Evolutionary conservation across 2,797 vertebrate genomes (phyloP).

Genomic region (Masticophis lateralis): DNA sequence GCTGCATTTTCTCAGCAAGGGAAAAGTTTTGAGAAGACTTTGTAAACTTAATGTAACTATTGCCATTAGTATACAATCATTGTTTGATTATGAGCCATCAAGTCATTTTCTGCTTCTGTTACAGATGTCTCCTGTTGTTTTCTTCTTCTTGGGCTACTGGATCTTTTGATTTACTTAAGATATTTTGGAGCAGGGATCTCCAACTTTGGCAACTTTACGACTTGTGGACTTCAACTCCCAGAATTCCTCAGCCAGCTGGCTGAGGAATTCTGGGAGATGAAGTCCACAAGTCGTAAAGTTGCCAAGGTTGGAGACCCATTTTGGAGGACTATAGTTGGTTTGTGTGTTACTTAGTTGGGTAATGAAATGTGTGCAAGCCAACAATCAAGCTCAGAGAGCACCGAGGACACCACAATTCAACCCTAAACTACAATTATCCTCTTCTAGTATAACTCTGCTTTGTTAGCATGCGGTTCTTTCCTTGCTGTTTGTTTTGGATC

Average conservation of each 20-base stretch:
- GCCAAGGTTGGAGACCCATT: too few species aligned
- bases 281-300: too few species aligned
- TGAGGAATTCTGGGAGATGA: too few species aligned
- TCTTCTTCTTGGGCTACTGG: background rate
- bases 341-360: background rate
- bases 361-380: background rate
- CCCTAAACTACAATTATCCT: background rate
- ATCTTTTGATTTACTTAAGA: background rate
- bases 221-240: too few species aligned
- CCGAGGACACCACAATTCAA: background rate
- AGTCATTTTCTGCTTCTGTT: background rate
- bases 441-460: background rate
- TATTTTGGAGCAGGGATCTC: background rate
- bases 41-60: background rate
- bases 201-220: too few species aligned
- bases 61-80: background rate
- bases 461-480: background rate
- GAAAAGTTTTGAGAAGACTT: background rate
- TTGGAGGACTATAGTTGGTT: background rate
- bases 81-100: background rate
- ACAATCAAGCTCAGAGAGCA: background rate
- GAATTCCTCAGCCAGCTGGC: too few species aligned
- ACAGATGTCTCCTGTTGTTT: background rate
- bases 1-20: background rate
- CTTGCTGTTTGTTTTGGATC: background rate